Conservation (phyloP, 1,140 invertebrate species). For the Zaprionus lachaisei region DNA sequence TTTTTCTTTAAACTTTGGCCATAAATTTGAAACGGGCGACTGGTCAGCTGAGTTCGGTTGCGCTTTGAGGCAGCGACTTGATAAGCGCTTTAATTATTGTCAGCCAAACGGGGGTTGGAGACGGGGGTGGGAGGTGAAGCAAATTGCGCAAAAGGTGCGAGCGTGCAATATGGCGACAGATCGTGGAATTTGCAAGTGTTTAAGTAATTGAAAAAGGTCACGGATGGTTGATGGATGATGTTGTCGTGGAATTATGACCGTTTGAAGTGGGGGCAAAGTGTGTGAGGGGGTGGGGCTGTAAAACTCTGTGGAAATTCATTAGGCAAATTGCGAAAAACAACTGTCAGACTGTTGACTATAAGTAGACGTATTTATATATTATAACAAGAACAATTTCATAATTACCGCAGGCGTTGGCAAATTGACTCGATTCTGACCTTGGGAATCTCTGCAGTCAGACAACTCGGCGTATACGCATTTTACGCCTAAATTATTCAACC, state of each 20-base stretch:
- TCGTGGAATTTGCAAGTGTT: neutral
- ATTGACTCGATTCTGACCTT: conserved; percentile 1
- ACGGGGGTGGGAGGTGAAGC: neutral
- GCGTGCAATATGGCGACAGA: conserved; percentile 3
- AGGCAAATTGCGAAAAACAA: conserved; percentile 44
- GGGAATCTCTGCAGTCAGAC: conserved; percentile 3
- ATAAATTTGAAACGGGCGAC: conserved; percentile 10
- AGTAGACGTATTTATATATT: neutral
- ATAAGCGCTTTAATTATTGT: conserved; percentile 14
- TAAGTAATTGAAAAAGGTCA: conserved; percentile 43
- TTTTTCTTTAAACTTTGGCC: conserved; percentile 14
- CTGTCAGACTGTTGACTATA: conserved; percentile 5
- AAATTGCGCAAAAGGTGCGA: conserved; percentile 41
- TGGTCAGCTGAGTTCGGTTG: conserved; percentile 23
- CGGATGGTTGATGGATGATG: conserved; percentile 16
- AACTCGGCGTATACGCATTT: conserved; percentile 34
- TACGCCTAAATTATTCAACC: conserved; percentile 29
- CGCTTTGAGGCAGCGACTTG: neutral
- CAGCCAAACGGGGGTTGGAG: conserved; percentile 15
- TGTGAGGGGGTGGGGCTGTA: no score
- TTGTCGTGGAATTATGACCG: neutral
- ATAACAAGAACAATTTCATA: conserved; percentile 4
- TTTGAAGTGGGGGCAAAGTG: conserved; percentile 41
- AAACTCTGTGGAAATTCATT: conserved; percentile 36
- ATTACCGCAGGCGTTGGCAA: neutral